Evolutionary conservation across 2,888 invertebrate genomes (phyloP).

Genomic region (Acanthoscelides obtectus): DNA sequence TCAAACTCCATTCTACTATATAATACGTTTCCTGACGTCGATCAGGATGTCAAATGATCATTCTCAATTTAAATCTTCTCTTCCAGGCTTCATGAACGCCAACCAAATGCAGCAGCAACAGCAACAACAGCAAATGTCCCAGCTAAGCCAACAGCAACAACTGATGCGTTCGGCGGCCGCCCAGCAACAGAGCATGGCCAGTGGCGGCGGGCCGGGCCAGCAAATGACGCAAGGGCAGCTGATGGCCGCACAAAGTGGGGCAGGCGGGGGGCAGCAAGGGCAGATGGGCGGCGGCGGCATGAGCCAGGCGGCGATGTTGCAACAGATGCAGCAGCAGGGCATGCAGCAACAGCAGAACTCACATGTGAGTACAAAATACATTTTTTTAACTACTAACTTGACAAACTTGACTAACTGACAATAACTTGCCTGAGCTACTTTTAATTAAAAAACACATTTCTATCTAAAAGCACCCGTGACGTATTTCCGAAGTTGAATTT

Average conservation of each 20-base stretch:
- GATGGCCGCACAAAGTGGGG: slow-evolving; percentile 39
- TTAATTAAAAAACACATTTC: no score
- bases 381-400: no score
- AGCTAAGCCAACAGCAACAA: slow-evolving; percentile 17
- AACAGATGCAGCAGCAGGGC: slow-evolving; percentile 51
- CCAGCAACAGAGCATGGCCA: slow-evolving; percentile 20
- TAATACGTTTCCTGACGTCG: no score
- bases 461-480: no score
- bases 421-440: no score
- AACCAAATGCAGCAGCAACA: slow-evolving; percentile 43
- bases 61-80: no score
- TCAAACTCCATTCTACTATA: no score
- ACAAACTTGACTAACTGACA: no score
- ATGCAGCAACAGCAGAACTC: slow-evolving; percentile 45
- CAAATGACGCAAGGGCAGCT: slow-evolving; percentile 32
- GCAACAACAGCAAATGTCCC: slow-evolving; percentile 31
- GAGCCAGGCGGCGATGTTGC: slow-evolving; percentile 52
- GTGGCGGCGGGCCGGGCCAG: neutral
- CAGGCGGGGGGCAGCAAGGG: slow-evolving; percentile 38
- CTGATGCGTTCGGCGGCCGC: slow-evolving; percentile 8
- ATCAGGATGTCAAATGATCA: no score
- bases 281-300: slow-evolving; percentile 43
- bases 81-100: slow-evolving; percentile 28
- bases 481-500: no score
- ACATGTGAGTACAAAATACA: neutral